Percentiles rank a stretch among this genome's conserved stretches.
Evolutionary conservation across 2,797 vertebrate genomes (phyloP).

Genomic region (Numenius phaeopus): DNA sequence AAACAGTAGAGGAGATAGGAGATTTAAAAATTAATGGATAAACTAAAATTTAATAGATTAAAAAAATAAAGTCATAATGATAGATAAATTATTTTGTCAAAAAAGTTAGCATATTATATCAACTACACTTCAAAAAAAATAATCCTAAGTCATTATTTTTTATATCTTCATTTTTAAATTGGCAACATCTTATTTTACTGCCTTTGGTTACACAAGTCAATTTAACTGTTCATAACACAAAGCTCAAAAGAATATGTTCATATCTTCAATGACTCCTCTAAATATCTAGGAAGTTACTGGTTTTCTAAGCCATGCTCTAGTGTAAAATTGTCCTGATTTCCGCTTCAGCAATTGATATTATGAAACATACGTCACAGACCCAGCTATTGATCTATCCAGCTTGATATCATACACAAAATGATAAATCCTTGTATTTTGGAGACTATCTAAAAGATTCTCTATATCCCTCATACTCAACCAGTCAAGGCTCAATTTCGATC

Average conservation of each 20-base stretch:
- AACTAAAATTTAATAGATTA: neutral
- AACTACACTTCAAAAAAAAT: neutral
- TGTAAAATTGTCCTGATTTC: neutral
- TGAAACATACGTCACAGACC: neutral
- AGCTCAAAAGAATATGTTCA: neutral
- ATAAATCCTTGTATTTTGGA: neutral
- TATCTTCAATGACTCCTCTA: neutral
- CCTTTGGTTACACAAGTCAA: neutral
- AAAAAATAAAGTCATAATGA: neutral
- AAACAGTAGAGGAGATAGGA: neutral
- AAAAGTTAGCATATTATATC: neutral
- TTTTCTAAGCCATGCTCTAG: neutral
- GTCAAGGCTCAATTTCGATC: neutral
- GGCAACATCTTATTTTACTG: neutral
- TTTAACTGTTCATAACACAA: neutral
- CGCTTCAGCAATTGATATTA: neutral
- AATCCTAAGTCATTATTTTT: neutral
- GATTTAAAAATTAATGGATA: neutral
- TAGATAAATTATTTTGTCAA: neutral
- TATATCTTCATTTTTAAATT: neutral
- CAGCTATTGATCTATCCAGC: neutral
- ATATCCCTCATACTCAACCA: neutral
- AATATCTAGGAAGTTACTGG: neutral
- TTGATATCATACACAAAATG: neutral
- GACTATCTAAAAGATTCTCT: neutral